These are phyloP conservation scores for Poecilia latipinna DNA, from an alignment of 2,113 vertebrate species.

Conservation along the genomic window DNA sequence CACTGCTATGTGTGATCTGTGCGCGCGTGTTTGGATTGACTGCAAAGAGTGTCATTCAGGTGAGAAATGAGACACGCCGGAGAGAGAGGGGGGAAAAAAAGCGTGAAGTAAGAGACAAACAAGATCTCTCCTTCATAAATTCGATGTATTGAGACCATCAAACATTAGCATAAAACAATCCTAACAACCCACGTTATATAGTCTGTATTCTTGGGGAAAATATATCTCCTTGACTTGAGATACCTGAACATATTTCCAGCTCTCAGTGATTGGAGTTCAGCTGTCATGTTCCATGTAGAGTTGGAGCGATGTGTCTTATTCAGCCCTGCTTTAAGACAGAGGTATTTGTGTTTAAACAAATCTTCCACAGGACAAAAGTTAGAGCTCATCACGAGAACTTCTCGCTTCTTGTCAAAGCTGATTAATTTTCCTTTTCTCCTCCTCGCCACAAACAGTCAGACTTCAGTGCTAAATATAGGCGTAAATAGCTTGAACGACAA, in stretches of 20 bases:
- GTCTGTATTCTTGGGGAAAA: conserved; percentile 27
- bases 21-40: conserved; percentile 43
- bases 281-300: conserved; percentile 50
- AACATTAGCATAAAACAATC: conserved; percentile 30
- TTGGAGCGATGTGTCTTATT: conserved; percentile 32
- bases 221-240: conserved; percentile 8
- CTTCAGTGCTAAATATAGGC: conserved; percentile 19
- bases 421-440: conserved; percentile 18
- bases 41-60: conserved; percentile 55
- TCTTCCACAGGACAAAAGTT: not conserved
- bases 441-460: not conserved
- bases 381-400: conserved; percentile 3
- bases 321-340: conserved; percentile 19
- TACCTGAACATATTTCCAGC: conserved; percentile 34
- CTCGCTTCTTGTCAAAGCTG: conserved; percentile 31
- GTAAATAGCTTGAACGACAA: not conserved
- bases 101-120: conserved; percentile 23
- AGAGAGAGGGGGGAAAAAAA: conserved; percentile 33
- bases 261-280: conserved; percentile 57
- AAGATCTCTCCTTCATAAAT: conserved; percentile 24
- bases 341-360: conserved; percentile 39
- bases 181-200: conserved; percentile 45
- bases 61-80: conserved; percentile 59
- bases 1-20: conserved; percentile 11
- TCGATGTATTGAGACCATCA: conserved; percentile 28